A percentile compares a stretch with the other conserved stretches of the same genome.
These are phyloP conservation scores for Melanotaenia trifasciata DNA, from an alignment of 2,797 vertebrate genomes.

Conservation along the genomic window DNA sequence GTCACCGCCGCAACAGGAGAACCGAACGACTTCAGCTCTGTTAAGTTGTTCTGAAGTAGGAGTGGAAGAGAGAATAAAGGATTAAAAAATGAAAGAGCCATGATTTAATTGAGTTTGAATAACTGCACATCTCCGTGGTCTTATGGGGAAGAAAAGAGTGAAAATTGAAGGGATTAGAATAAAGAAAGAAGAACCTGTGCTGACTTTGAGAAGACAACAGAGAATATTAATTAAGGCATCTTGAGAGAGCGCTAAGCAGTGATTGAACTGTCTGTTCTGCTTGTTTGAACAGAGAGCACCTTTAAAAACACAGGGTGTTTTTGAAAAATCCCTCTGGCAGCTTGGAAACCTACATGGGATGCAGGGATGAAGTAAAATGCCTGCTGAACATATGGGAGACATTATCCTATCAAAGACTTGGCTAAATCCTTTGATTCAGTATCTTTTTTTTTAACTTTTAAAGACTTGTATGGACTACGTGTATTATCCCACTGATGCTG, in stretches of 20 bases:
- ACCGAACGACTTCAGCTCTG: slow-evolving; percentile 94
- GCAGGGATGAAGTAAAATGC: slow-evolving; percentile 54
- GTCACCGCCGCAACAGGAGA: slow-evolving; percentile 90
- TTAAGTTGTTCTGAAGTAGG: slow-evolving; percentile 90
- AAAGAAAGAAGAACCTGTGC: slow-evolving; percentile 60
- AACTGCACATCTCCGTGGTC: slow-evolving; percentile 42
- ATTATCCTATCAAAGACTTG: slow-evolving; percentile 53
- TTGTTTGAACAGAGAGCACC: slow-evolving; percentile 74
- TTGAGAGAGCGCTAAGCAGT: slow-evolving; percentile 65
- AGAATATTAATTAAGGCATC: slow-evolving; percentile 77
- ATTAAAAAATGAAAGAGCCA: slow-evolving; percentile 30
- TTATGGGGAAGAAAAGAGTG: slow-evolving; percentile 24
- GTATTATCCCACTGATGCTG: slow-evolving; percentile 38
- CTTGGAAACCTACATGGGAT: slow-evolving; percentile 62
- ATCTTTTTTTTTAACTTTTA: slow-evolving; percentile 37
- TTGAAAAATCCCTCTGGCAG: slow-evolving; percentile 62
- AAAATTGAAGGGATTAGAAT: slow-evolving; percentile 47
- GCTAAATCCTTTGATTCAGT: slow-evolving; percentile 51
- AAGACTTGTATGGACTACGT: slow-evolving; percentile 43
- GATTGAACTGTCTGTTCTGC: slow-evolving; percentile 78
- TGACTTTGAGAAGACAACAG: slow-evolving; percentile 73
- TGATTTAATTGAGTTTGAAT: slow-evolving; percentile 65
- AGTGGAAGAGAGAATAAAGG: slow-evolving; percentile 22
- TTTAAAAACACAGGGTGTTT: slow-evolving; percentile 71
- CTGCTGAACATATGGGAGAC: slow-evolving; percentile 51